Base-by-base conservation (phyloP, 2,113 vertebrate genomes). In the Polyodon spathula region DNA sequence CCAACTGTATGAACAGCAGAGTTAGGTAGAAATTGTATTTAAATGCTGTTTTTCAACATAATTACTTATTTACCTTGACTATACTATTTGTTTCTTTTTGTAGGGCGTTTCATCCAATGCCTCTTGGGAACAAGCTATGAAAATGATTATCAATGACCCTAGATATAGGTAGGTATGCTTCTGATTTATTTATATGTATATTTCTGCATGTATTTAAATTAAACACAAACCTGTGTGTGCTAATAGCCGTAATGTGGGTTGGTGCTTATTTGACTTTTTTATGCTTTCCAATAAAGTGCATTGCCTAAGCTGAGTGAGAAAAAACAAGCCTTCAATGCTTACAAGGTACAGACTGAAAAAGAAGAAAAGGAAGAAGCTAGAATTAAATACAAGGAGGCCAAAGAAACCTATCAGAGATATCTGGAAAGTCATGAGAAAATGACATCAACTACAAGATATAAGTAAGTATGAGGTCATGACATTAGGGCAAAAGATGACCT, bases 121-220 rank as follows among this genome's bases (percentile, higher is more conserved):
- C 5, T 97, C 95, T 0, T 99, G 96, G 96, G 96, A 99, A 42
- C 96, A 99, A 68, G 95, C 96, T 39, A 99, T 98, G 96, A 99
- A 99, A 76, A 89, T 97, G 91, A 95, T 99, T 60, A 99, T 99
- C 69, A 99, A 99, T 54, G 89, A 90, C 68, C 88, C 88, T 40
- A 80, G 88, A 79, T 90, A 90, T 76, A 90, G 89, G 89, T 90
- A 86, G 42, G 65, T 62, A 55, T 60, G 14, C 4, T 44, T 15
- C 11, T 60, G 8, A 12, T 60, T 11, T 10, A 5, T 60, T 60
- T 60, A 10, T 38, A 11, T 57, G 38, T 57, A 0, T 60, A 50
- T 10, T 7, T 60, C n/a, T 60, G 12, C 11, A 5, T 57, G 38
- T 56, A 7, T 9, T 12, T 38, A 15, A n/a, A n/a, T n/a, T n/a